Percentiles rank a stretch among this genome's conserved stretches.
These are phyloP conservation scores for Drosophila lini DNA, from an alignment of 1,140 invertebrate genomes.

Conservation along the genomic window DNA sequence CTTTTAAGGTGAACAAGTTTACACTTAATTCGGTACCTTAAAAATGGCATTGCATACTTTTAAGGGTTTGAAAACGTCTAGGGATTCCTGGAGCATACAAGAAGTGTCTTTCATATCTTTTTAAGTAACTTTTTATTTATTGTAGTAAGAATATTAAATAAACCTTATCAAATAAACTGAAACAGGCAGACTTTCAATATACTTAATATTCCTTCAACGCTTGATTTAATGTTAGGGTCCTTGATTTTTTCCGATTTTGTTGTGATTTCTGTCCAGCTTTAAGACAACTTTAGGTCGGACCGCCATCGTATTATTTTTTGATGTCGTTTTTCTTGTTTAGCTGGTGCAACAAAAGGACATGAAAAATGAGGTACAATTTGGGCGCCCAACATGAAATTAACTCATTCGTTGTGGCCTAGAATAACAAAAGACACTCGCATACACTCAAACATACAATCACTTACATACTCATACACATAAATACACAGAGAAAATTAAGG, in stretches of 20 bases:
- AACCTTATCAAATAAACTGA: not conserved
- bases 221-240: not conserved
- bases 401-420: constrained; percentile 72
- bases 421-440: constrained; percentile 58
- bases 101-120: not conserved
- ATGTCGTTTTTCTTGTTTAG: constrained; percentile 32
- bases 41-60: not conserved
- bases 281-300: constrained; percentile 16
- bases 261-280: constrained; percentile 14
- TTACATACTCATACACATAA: not conserved
- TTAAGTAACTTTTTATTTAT: not conserved
- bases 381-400: constrained; percentile 71
- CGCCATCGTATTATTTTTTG: constrained; percentile 33
- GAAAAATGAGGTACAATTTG: constrained; percentile 65
- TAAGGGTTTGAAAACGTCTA: no score
- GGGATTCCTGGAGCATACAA: no score
- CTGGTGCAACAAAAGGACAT: constrained; percentile 46
- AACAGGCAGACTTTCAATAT: not conserved
- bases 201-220: not conserved
- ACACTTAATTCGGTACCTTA: not conserved
- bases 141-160: not conserved
- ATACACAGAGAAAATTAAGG: not conserved
- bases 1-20: not conserved
- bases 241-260: constrained; percentile 6
- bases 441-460: constrained; percentile 14